These are phyloP conservation scores for Caenorhabditis sp. DNA, from an alignment of 2,888 invertebrate species.

Conservation along the genomic window DNA sequence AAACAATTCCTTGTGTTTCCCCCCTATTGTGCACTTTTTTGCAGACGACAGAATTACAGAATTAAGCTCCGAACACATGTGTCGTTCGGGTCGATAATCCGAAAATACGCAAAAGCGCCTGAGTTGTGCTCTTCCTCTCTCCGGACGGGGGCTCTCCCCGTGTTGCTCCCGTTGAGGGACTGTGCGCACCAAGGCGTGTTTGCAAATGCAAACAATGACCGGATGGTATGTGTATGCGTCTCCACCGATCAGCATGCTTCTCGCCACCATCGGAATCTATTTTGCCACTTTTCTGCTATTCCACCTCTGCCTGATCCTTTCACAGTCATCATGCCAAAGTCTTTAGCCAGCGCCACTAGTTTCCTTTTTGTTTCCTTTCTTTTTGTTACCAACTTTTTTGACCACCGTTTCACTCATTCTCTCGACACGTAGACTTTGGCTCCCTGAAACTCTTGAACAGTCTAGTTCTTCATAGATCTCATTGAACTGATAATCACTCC, in stretches of 20 bases:
- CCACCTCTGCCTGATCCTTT: slow-evolving; percentile 46
- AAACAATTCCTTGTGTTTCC: slow-evolving; percentile 38
- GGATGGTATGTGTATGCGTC: slow-evolving; percentile 60
- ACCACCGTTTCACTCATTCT: background rate
- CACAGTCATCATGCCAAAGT: slow-evolving; percentile 52
- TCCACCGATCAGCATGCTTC: slow-evolving; percentile 58
- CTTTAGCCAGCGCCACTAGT: slow-evolving; percentile 13
- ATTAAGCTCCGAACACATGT: slow-evolving; percentile 65
- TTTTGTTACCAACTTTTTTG: slow-evolving; percentile 9
- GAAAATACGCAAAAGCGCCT: slow-evolving; percentile 62
- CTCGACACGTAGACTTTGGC: background rate
- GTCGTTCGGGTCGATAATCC: slow-evolving; percentile 63
- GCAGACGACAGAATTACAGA: slow-evolving; percentile 57
- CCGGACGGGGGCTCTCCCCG: slow-evolving; percentile 39
- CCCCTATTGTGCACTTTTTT: slow-evolving; percentile 47
- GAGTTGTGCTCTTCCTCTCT: slow-evolving; percentile 37
- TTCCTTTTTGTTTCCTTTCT: slow-evolving; percentile 31
- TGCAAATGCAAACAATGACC: slow-evolving; percentile 62
- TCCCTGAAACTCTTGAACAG: slow-evolving; percentile 4
- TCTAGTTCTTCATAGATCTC: background rate
- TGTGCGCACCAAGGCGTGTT: slow-evolving; percentile 38
- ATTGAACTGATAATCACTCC: background rate
- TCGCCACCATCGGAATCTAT: slow-evolving; percentile 57
- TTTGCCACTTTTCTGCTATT: slow-evolving; percentile 65
- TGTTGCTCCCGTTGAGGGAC: slow-evolving; percentile 43